These are phyloP conservation scores for Palythoa grandiflora DNA, from an alignment of 92 coral and sea anemone genomes.

Conservation along the genomic window DNA sequence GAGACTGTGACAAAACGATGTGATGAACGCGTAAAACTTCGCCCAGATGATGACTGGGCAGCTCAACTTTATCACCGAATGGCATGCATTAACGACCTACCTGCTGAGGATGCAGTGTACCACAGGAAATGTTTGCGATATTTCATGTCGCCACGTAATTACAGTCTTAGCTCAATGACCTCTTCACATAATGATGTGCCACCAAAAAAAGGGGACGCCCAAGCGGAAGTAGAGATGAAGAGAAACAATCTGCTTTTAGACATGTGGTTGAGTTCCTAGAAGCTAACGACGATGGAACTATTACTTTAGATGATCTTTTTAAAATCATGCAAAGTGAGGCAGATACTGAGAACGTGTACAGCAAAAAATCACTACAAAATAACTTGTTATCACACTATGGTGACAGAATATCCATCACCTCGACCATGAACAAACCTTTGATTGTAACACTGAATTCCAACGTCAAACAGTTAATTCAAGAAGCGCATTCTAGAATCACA, in stretches of 20 bases:
- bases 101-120: constrained; percentile 20
- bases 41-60: constrained; percentile 9
- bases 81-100: constrained; percentile 20
- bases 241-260: constrained; percentile 16
- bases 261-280: constrained; percentile 26
- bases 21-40: constrained; percentile 22
- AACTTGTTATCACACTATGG: constrained; percentile 1
- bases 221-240: neutral
- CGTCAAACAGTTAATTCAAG: constrained; percentile 48
- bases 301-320: constrained; percentile 46
- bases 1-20: constrained; percentile 25
- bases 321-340: constrained; percentile 28
- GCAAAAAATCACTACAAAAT: constrained; percentile 17
- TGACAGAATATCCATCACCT: constrained; percentile 36
- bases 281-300: constrained; percentile 49
- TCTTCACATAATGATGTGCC: constrained; percentile 14
- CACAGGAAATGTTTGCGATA: constrained; percentile 36
- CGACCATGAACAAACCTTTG: constrained; percentile 35
- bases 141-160: constrained; percentile 27
- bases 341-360: constrained; percentile 30
- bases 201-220: constrained; percentile 39
- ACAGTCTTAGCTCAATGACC: neutral
- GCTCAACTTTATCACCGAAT: constrained; percentile 17
- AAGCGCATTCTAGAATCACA: constrained; percentile 36
- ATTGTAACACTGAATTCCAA: constrained; percentile 41